phyloP scores from a whole-genome alignment of 2,797 vertebrate species.

The Danionella dracula region DNA sequence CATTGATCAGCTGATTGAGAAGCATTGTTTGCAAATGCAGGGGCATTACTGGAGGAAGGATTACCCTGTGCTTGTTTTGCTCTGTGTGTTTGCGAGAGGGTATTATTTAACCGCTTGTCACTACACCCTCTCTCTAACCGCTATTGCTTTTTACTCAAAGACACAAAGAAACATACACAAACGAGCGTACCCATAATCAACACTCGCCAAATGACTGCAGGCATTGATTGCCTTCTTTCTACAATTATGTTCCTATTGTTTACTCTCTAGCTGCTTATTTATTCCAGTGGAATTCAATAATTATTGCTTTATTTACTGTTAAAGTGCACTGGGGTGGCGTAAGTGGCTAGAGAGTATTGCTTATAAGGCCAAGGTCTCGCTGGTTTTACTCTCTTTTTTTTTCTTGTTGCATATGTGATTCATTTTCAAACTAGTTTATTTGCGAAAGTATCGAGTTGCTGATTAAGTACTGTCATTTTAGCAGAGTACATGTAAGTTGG shows the following conservation, averaged over 20 bases:
- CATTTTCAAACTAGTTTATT: conserved; percentile 16
- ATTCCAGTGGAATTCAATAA: conserved; percentile 99
- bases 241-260: conserved; percentile 99
- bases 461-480: background rate
- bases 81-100: conserved; percentile 58
- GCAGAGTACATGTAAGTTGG: too few relatives aligned
- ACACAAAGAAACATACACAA: conserved; percentile 43
- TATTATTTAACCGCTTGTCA: conserved; percentile 74
- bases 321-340: conserved; percentile 90
- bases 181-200: conserved; percentile 93
- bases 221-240: conserved; percentile 97
- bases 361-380: conserved; percentile 49
- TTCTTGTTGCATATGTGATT: too few relatives aligned
- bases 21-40: conserved; percentile 90
- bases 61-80: conserved; percentile 77
- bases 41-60: conserved; percentile 96
- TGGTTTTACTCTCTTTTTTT: too few relatives aligned
- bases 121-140: conserved; percentile 39
- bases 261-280: conserved; percentile 99
- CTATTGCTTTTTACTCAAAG: conserved; percentile 39
- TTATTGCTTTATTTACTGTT: conserved; percentile 99
- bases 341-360: conserved; percentile 71
- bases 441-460: conserved; percentile 19
- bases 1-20: conserved; percentile 99
- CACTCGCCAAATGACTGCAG: conserved; percentile 96